Evolutionary conservation across 2,113 vertebrate genomes (phyloP), one percentile per base, ranked within the genome.

Genomic region (Picathartes gymnocephalus): DNA sequence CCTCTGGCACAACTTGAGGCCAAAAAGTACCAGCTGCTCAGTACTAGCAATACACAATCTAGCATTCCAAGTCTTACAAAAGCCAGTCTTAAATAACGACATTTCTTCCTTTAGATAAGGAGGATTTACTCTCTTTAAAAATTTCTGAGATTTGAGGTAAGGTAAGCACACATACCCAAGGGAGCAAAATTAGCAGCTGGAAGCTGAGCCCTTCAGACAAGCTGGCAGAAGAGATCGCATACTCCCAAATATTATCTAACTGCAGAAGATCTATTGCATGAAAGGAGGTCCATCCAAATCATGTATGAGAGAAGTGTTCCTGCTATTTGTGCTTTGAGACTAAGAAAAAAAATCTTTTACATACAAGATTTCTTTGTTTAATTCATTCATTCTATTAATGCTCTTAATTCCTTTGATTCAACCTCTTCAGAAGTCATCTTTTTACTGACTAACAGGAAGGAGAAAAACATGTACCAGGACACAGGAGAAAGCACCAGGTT

Each of bases 191-290:
- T 47, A 84, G 30, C 47, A 72, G 71, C 45, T 92, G 57, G 73
- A 95, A 86, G 81, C 57, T 80, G 15, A 85, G 62, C n/a, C 42
- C 48, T 95, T 87, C 70, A 74, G 53, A 94, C 57, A 91, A 84
- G 77, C 51, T 94, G 47, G 84, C 7, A 3, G 84, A 84, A 94
- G 44, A 74, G 30, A 89, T 69, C 57, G 48, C 25, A 30, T 20
- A 72, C 31, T 78, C 30, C 47, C 22, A 23, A 80, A 53, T 27
- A 90, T 13, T 18, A 68, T 7, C 10, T 56, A 60, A 82, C 57
- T 54, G 57, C 61, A 76, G n/a, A 81, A 81, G 48, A 81, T 37
- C 15, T 18, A 24, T 0, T 74, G 40, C 37, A 80, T 64, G 48
- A 57, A 90, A 95, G 35, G 20, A 64, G 30, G 13, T 58, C 37